Evolutionary conservation across 2,113 vertebrate species (phyloP), one percentile per base, ranked within the genome.

Genomic region (Eolophus roseicapilla): DNA sequence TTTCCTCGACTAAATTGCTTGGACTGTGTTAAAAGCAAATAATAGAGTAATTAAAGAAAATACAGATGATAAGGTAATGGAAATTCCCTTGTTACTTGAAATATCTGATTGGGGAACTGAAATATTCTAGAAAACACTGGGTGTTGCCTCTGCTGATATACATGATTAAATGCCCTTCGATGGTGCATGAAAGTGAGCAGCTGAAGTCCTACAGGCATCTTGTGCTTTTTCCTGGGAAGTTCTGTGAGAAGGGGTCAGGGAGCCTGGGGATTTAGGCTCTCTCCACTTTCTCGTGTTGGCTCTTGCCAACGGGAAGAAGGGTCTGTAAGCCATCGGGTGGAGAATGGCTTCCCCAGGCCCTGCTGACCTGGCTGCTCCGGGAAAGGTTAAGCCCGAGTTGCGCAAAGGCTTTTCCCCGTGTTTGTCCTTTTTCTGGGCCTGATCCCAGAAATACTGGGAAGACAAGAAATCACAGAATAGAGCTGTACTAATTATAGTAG

Each of bases 401-500:
- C 11, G 23, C 39, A 88, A 84, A 4, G 17, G 44, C 4, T 91
- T 93, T 82, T 76, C 73, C 62, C 47, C 82, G 13, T 7, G 2
- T 69, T 82, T 86, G 29, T 78, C 73, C 82, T 67, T 78, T 27
- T 82, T 86, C 75, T 86, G 90, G 79, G 68, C 71, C 88, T 92
- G 55, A 94, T 88, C 88, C 86, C 90, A 95, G 76, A 80, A 91
- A 49, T 19, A 17, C 60, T 74, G 20, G 21, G 52, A 71, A 57
- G 69, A 79, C 55, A 84, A 78, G 89, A 95, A 84, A 83, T 57
- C 3, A 1, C 0, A 0, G 76, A 92, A 74, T 50, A 83, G 46
- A 83, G 8, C 47, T 81, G 15, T 29, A 37, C 73, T 92, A 93
- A 94, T 93, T 96, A 92, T 94, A 96, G 76, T 64, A 60, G 75